These are phyloP conservation scores for Sapajus apella DNA, from an alignment of 2,113 vertebrate species.

Conservation along the genomic window DNA sequence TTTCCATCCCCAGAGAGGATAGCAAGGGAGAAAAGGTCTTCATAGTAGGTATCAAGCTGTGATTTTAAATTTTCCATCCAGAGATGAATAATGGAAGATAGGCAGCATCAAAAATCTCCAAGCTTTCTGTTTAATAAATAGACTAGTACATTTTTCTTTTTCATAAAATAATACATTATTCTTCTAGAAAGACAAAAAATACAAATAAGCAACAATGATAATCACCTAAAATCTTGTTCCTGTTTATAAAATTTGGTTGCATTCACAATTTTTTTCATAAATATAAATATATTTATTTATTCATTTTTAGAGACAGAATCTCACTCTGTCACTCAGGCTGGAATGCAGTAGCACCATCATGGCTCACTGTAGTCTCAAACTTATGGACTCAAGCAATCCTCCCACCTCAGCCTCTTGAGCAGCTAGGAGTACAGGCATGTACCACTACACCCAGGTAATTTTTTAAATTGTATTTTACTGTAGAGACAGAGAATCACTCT, in stretches of 20 bases:
- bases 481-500: too few relatives aligned
- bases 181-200: slow-evolving; percentile 29
- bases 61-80: slow-evolving; percentile 37
- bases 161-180: slow-evolving; percentile 42
- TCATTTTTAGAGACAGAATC: too few relatives aligned
- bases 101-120: background rate
- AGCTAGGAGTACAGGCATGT: too few relatives aligned
- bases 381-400: too few relatives aligned
- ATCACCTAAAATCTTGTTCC: background rate
- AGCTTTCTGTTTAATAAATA: slow-evolving; percentile 33
- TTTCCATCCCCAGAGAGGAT: background rate
- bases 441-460: too few relatives aligned
- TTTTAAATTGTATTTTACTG: too few relatives aligned
- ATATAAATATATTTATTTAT: background rate
- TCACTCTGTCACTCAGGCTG: too few relatives aligned
- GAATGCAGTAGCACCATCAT: too few relatives aligned
- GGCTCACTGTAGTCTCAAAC: too few relatives aligned
- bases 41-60: slow-evolving; percentile 5
- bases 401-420: too few relatives aligned
- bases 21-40: slow-evolving; percentile 13
- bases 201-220: background rate
- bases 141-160: slow-evolving; percentile 30
- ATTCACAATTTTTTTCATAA: background rate
- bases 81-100: slow-evolving; percentile 12
- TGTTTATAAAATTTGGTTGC: background rate